Percentiles rank a stretch among this genome's conserved stretches.
Evolutionary conservation across 2,797 vertebrate species (phyloP).

Genomic region (Myotis pilosus): DNA sequence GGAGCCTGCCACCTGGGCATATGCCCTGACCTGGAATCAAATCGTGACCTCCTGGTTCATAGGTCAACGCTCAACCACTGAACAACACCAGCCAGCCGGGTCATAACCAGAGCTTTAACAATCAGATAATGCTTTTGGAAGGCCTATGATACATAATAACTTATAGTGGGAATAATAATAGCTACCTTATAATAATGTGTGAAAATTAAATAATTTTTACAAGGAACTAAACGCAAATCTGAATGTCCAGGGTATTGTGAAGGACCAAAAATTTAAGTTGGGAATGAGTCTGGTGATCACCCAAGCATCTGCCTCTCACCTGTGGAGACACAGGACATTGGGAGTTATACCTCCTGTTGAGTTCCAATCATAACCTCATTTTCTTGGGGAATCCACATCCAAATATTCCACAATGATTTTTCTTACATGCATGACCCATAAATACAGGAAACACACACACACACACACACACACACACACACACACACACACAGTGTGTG

Average conservation of each 20-base stretch:
- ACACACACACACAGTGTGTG: background rate
- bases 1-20: too few species aligned
- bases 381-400: background rate
- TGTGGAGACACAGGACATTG: background rate
- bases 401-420: background rate
- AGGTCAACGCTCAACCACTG: too few species aligned
- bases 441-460: background rate
- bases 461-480: background rate
- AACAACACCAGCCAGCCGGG: too few species aligned
- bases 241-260: background rate
- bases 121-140: background rate
- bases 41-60: too few species aligned
- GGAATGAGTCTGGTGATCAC: background rate
- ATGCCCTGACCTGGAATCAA: too few species aligned
- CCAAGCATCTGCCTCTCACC: background rate
- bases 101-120: background rate
- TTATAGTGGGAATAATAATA: background rate
- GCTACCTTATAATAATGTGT: background rate
- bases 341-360: background rate
- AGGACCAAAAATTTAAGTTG: background rate
- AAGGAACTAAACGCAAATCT: background rate
- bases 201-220: background rate
- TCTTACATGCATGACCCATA: background rate
- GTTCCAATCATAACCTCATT: background rate
- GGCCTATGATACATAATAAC: background rate